Evolutionary conservation across 2,113 vertebrate genomes (phyloP), one percentile per base, ranked within the genome.

Genomic region (Seriola aureovittata): DNA sequence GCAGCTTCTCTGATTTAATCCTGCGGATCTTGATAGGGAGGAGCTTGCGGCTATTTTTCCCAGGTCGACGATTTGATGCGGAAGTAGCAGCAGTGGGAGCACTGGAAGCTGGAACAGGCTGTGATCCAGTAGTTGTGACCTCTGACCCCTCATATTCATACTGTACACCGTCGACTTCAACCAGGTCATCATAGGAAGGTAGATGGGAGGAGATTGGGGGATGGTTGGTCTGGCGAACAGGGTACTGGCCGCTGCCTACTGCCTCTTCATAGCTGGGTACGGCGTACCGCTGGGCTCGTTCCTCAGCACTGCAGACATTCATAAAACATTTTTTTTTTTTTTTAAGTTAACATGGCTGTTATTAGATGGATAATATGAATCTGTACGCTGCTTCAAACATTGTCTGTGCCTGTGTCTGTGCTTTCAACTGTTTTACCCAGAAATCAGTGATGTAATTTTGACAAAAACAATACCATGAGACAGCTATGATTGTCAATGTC

Each of bases 231-330:
- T 94, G 88, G 89, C 95, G 0, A 4, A 91, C 59, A 0, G 95
- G 93, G 40, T 94, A 94, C 86, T 96, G 95, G 70, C 94, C 94
- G 0, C 92, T 90, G 81, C 95, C 95, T 80, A 99, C 97, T 40
- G 95, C 98, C 80, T 99, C 98, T 48, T 99, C 97, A 0, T 99
- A 99, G 79, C 95, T 97, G 84, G 98, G 98, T 17, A 99, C 98
- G 0, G 89, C 90, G 12, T 87, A 95, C 16, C 81, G 85, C n/a
- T 91, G 91, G 38, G 88, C 84, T 57, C 86, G 84, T 60, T 93
- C 91, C 38, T 92, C 92, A 23, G 85, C 76, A 29, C 95, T 95
- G 88, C 36, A 69, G 50, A 72, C 36, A 66, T 54, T 57, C 10
- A 67, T 25, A 10, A 17, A 25, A 9, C 25, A 25, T 25, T 25